A percentile compares a stretch with the other conserved stretches of the same genome.
phyloP scores from a whole-genome alignment of 30 jellyfish, hydroid and myxozoan genomes.

The Clytia hemisphaerica region DNA sequence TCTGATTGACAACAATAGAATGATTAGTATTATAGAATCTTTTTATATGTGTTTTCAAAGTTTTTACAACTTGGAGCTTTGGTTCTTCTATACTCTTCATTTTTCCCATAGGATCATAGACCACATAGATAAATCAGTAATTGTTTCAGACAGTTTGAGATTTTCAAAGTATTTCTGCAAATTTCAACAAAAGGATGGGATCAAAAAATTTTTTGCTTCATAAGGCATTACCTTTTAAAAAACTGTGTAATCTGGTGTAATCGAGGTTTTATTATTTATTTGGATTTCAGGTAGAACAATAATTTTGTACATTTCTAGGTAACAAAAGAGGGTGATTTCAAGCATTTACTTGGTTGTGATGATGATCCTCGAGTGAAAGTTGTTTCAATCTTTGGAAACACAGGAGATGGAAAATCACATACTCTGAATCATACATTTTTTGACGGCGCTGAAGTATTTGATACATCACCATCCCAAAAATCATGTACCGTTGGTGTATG shows the following conservation, averaged over 20 bases:
- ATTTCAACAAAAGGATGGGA: too few species aligned
- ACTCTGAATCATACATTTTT: slow-evolving; percentile 93
- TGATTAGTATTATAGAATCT: too few species aligned
- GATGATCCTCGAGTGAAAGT: slow-evolving; percentile 74
- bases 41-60: too few species aligned
- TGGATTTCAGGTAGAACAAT: not conserved
- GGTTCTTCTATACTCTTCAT: too few species aligned
- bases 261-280: not conserved
- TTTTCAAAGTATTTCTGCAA: too few species aligned
- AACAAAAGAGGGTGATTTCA: slow-evolving; percentile 52
- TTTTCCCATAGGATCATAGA: too few species aligned
- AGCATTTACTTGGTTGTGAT: slow-evolving; percentile 45
- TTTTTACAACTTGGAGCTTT: too few species aligned
- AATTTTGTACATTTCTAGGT: slow-evolving; percentile 30
- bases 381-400: slow-evolving; percentile 93
- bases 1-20: too few species aligned
- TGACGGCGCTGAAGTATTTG: slow-evolving; percentile 76
- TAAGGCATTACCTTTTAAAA: not conserved
- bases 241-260: not conserved
- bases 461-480: slow-evolving; percentile 81
- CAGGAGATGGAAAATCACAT: slow-evolving; percentile 99
- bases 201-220: too few species aligned
- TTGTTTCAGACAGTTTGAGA: not conserved
- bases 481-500: slow-evolving; percentile 99
- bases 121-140: too few species aligned